Evolutionary conservation across 1,140 invertebrate genomes (phyloP).

Genomic region (Bombus affinis): DNA sequence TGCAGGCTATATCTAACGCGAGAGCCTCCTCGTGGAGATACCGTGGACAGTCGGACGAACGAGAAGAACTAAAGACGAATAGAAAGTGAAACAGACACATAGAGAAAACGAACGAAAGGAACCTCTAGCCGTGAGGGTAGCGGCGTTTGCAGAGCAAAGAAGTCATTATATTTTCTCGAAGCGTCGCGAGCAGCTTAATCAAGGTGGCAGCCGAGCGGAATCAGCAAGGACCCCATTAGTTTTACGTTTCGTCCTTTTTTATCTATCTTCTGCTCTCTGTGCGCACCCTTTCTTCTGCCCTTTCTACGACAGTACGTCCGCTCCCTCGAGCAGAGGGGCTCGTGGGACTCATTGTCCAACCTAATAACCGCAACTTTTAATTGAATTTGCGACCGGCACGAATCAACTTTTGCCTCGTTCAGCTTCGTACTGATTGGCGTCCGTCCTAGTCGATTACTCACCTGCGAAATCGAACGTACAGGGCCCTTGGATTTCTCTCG

Average conservation of each 20-base stretch:
- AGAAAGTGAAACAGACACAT: slow-evolving; percentile 35
- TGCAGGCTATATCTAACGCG: neutral
- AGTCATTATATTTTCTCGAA: slow-evolving; percentile 82
- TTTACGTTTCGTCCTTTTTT: slow-evolving; percentile 71
- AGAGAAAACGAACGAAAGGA: slow-evolving; percentile 27
- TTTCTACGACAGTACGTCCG: slow-evolving; percentile 12
- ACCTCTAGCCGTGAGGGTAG: slow-evolving; percentile 8
- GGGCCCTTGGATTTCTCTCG: slow-evolving; percentile 44
- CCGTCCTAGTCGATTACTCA: slow-evolving; percentile 73
- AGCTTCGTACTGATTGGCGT: slow-evolving; percentile 71
- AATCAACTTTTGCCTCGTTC: slow-evolving; percentile 78
- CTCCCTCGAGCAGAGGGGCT: slow-evolving; percentile 59
- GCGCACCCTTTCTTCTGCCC: neutral
- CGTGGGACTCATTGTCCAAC: slow-evolving; percentile 81
- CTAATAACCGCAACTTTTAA: slow-evolving; percentile 83
- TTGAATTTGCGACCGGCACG: slow-evolving; percentile 80
- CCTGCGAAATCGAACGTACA: slow-evolving; percentile 49
- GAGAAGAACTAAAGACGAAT: neutral
- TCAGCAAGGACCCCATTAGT: slow-evolving; percentile 82
- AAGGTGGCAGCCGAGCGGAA: slow-evolving; percentile 81
- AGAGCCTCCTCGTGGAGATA: neutral
- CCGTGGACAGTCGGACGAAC: neutral
- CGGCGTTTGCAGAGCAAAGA: slow-evolving; percentile 78
- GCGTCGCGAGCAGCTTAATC: slow-evolving; percentile 82
- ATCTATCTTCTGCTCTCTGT: slow-evolving; percentile 25